phyloP scores from a whole-genome alignment of 2,888 invertebrate species.

The Toxonevra muliebris region DNA sequence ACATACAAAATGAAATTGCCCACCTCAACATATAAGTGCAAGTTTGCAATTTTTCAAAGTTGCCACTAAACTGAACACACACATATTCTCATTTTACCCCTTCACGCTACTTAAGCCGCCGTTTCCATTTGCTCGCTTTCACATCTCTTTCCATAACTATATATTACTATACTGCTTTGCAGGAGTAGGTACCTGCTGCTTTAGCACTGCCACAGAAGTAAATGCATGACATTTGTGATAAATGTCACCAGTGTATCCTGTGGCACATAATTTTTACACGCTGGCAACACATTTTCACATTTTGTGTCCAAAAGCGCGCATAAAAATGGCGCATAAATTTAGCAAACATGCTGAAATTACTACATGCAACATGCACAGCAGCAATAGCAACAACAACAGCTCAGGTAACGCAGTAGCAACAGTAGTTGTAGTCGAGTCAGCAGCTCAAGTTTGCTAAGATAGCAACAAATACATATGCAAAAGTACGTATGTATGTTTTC shows the following conservation, averaged over 20 bases:
- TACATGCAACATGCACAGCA: slow-evolving; percentile 18
- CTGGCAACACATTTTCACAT: slow-evolving; percentile 5
- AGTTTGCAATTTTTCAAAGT: no score
- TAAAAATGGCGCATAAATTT: slow-evolving; percentile 34
- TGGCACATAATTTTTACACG: slow-evolving; percentile 8
- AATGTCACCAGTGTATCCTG: slow-evolving; percentile 12
- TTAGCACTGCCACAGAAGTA: not conserved
- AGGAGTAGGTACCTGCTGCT: not conserved
- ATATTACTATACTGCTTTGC: not conserved
- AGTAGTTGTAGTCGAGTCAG: not conserved
- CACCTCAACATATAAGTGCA: no score
- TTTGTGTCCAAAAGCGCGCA: slow-evolving; percentile 13
- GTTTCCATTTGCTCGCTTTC: not conserved
- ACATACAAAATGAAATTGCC: no score
- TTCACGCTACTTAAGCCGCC: not conserved
- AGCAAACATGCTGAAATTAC: slow-evolving; percentile 10
- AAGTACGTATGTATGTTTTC: no score
- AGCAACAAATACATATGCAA: slow-evolving; percentile 5
- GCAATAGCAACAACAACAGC: slow-evolving; percentile 27
- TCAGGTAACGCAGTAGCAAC: not conserved
- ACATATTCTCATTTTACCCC: no score
- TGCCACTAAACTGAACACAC: no score
- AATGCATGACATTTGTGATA: slow-evolving; percentile 9
- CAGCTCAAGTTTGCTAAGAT: not conserved
- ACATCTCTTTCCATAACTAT: not conserved